Conservation (phyloP, 2,888 invertebrate species). For the Endomychus coccineus region DNA sequence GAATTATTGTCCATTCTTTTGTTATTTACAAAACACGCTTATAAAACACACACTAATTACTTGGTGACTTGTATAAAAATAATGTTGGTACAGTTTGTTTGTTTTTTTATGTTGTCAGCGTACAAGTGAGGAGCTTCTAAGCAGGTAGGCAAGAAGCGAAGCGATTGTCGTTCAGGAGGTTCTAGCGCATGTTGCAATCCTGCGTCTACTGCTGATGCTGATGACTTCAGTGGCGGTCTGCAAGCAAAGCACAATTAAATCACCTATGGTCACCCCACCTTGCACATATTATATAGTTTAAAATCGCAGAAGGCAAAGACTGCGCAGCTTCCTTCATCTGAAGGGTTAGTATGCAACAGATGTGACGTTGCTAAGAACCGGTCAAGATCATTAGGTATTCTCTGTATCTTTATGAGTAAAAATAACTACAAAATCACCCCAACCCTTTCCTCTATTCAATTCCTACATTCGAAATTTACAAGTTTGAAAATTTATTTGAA, state of each 20-base stretch:
- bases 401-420: no score
- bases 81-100: slow-evolving; percentile 27
- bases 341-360: no score
- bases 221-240: slow-evolving; percentile 31
- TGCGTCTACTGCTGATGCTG: slow-evolving; percentile 35
- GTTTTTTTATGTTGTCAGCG: slow-evolving; percentile 14
- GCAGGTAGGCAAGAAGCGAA: slow-evolving; percentile 43
- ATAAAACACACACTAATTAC: neutral
- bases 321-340: no score
- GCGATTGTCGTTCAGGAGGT: slow-evolving; percentile 37
- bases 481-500: no score
- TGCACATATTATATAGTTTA: no score
- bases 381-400: no score
- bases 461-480: no score
- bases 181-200: slow-evolving; percentile 43
- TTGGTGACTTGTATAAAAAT: slow-evolving; percentile 30
- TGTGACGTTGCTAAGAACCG: no score
- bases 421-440: no score
- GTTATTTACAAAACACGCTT: slow-evolving; percentile 10
- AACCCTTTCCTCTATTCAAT: no score
- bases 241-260: slow-evolving; percentile 27
- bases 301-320: no score
- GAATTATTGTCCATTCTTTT: slow-evolving; percentile 40
- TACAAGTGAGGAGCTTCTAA: slow-evolving; percentile 24
- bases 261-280: neutral